Base-by-base conservation (phyloP, 2,888 invertebrate genomes). In the Lymantria dispar region DNA sequence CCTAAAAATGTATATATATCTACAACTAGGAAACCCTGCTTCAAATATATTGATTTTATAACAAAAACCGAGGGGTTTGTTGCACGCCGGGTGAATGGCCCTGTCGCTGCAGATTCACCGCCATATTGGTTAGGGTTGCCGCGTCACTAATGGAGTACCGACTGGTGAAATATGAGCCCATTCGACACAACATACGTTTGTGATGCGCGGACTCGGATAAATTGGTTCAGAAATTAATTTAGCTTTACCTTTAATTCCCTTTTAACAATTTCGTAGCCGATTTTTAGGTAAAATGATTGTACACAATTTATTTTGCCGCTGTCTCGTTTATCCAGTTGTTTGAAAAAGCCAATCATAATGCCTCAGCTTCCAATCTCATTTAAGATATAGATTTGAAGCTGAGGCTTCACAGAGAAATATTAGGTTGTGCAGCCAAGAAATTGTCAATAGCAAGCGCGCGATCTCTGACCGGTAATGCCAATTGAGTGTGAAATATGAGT, bases 21-120 rank as follows among this genome's bases (percentile, higher is more conserved):
- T 79, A 69, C 74, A 72, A 73, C 70, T 72, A 72, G 70, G 76
- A 74, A 77, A 72, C 72, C 74, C 72, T 80, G 74, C 71, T 82
- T 80, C 74, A 87, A 87, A 88, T 85, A 82, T 90, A 90, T 91
- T 83, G 90, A 91, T 91, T 90, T 89, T 87, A 78, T 87, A 88
- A 88, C 89, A 90, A 88, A 89, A 89, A 86, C n/a, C 85, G 87
- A 84, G 88, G 86, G 89, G 86, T 79, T 80, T 83, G 79, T 80
- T 85, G 85, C 84, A 85, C 70, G 79, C 76, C 83, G 87, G 89
- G 88, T 88, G 83, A 87, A 87, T 74, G 86, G 78, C 90, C 89
- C 67, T 88, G 90, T 89, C 88, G 85, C 80, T 88, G 88, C 88
- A 88, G 87, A 88, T 87, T 85, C 84, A 64, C 84, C 79, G 81